Evolutionary conservation across 2,113 vertebrate species (phyloP).

Genomic region (Otocyon megalotis): DNA sequence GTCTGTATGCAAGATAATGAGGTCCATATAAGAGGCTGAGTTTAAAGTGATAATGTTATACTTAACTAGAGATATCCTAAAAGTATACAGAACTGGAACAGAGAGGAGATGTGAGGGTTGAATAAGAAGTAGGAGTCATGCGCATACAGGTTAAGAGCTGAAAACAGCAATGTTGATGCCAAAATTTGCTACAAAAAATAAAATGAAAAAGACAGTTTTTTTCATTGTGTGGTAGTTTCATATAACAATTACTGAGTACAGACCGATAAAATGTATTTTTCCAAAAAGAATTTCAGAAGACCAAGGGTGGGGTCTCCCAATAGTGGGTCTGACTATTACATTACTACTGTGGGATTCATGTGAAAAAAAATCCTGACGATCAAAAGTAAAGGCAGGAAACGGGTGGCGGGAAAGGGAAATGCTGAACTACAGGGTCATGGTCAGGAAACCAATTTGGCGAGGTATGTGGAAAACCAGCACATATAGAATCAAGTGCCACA

Average conservation of each 20-base stretch:
- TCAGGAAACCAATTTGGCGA: conserved; percentile 88
- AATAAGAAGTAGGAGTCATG: not conserved
- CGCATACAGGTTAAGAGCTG: not conserved
- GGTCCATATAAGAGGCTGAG: not conserved
- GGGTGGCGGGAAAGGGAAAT: conserved; percentile 84
- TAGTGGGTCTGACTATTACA: conserved; percentile 32
- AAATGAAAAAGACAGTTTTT: conserved; percentile 30
- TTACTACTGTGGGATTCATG: conserved; percentile 76
- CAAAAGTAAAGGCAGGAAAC: conserved; percentile 87
- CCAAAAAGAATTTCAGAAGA: conserved; percentile 67
- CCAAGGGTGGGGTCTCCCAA: conserved; percentile 59
- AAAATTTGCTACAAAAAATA: conserved; percentile 61
- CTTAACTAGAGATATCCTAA: conserved; percentile 15
- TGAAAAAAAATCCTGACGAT: conserved; percentile 58
- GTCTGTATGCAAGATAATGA: conserved; percentile 47
- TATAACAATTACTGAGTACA: conserved; percentile 35
- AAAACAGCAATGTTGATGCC: conserved; percentile 28
- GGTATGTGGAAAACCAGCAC: conserved; percentile 85
- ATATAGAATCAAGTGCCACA: conserved; percentile 75
- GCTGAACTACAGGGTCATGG: conserved; percentile 83
- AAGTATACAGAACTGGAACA: conserved; percentile 24
- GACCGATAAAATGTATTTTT: conserved; percentile 62
- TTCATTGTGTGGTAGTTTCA: conserved; percentile 40
- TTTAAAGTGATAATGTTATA: conserved; percentile 51
- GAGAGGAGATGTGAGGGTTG: not conserved